Conservation (phyloP, 1,140 invertebrate genomes). For the Plectrocnemia conspersa region DNA sequence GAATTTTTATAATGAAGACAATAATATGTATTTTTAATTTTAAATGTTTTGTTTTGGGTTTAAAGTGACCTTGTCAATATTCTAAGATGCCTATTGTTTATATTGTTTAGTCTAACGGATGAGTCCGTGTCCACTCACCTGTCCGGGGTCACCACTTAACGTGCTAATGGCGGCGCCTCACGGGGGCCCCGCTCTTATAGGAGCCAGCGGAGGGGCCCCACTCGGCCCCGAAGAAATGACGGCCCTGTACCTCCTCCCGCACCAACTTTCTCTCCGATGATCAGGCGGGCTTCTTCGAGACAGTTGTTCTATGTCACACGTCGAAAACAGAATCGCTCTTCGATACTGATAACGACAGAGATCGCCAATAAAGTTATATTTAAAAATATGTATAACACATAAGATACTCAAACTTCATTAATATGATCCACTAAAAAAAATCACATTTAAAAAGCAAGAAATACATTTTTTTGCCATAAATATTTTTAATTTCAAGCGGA, state of each 20-base stretch:
- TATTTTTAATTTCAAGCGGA: no score
- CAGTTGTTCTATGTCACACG: no score
- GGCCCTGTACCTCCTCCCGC: conserved; percentile 8
- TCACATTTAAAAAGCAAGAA: no score
- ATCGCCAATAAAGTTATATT: no score
- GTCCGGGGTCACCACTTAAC: neutral
- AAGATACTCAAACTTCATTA: no score
- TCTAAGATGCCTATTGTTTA: neutral
- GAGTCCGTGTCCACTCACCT: conserved; percentile 16
- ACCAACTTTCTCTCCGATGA: conserved; percentile 25
- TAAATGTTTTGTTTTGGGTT: neutral
- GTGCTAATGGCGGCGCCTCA: conserved; percentile 12
- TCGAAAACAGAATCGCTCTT: no score
- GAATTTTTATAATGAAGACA: neutral
- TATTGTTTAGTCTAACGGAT: neutral
- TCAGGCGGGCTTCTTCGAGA: no score
- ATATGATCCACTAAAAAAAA: no score
- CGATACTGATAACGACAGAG: no score
- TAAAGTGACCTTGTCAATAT: neutral
- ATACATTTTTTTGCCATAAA: no score
- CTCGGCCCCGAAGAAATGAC: conserved; percentile 19
- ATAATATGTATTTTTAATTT: neutral
- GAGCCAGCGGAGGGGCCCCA: conserved; percentile 13
- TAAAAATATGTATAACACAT: no score
- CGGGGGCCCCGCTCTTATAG: conserved; percentile 13